phyloP scores from a whole-genome alignment of 2,797 vertebrate genomes.

The Halcyon smyrnensis region DNA sequence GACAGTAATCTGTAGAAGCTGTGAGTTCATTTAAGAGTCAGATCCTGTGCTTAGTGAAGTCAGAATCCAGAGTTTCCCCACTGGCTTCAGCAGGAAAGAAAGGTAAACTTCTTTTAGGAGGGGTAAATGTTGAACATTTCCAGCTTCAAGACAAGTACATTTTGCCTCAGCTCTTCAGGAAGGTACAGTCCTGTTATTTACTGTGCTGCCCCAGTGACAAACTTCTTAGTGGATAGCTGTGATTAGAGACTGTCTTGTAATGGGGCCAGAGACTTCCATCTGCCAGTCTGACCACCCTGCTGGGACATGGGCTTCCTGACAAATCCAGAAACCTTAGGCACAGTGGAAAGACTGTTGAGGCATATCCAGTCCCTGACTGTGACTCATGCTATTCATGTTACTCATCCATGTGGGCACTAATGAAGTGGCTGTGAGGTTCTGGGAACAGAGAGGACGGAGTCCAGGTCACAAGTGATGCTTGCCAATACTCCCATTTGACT shows the following conservation, averaged over 20 bases:
- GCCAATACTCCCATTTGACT: constrained; percentile 29
- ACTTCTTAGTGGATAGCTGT: neutral
- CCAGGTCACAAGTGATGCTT: constrained; percentile 49
- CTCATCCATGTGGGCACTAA: constrained; percentile 69
- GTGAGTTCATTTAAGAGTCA: neutral
- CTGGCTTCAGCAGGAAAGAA: neutral
- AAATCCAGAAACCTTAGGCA: constrained; percentile 39
- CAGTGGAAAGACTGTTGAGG: constrained; percentile 46
- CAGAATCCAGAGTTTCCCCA: neutral
- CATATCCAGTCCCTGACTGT: constrained; percentile 53
- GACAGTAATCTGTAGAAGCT: neutral
- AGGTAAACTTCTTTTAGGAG: neutral
- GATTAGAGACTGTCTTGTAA: constrained; percentile 20
- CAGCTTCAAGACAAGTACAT: neutral
- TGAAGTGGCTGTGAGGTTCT: constrained; percentile 66
- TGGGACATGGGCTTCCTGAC: constrained; percentile 24
- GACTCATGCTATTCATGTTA: constrained; percentile 61
- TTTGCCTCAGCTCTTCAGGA: neutral
- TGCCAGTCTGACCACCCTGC: constrained; percentile 58
- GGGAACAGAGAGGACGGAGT: constrained; percentile 44
- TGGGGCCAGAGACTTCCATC: constrained; percentile 46
- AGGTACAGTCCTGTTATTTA: neutral
- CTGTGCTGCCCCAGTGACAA: neutral
- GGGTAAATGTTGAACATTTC: neutral
- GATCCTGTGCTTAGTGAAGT: neutral